Conservation (phyloP, 2,888 invertebrate genomes). For the Coleophora deauratella region DNA sequence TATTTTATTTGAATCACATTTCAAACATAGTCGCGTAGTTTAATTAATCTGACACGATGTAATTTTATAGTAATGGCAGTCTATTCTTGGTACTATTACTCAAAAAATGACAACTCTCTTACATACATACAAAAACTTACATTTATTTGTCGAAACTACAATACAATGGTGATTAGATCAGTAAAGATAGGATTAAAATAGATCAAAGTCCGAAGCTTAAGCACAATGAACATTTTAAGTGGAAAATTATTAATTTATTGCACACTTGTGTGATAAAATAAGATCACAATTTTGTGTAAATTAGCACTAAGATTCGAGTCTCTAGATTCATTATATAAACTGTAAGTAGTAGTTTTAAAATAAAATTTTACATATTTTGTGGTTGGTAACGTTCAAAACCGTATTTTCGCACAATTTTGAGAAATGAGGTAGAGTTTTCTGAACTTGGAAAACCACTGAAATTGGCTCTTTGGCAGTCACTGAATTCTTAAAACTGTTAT, state of each 20-base stretch:
- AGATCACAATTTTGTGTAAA: slow-evolving; percentile 44
- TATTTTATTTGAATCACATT: too few relatives aligned
- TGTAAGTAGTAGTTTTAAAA: too few relatives aligned
- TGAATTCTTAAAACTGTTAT: not conserved
- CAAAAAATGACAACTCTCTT: not conserved
- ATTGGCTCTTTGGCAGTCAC: slow-evolving; percentile 3
- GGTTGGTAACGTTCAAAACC: slow-evolving; percentile 4
- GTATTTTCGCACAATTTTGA: slow-evolving; percentile 10
- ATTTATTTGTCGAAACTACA: too few relatives aligned
- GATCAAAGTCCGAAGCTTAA: slow-evolving; percentile 4
- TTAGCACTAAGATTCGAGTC: slow-evolving; percentile 31
- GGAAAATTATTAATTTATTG: slow-evolving; percentile 25
- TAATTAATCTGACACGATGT: too few relatives aligned
- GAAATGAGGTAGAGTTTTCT: slow-evolving; percentile 41
- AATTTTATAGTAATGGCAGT: too few relatives aligned
- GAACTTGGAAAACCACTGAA: slow-evolving; percentile 17
- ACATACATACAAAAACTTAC: slow-evolving; percentile 1
- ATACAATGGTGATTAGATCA: too few relatives aligned
- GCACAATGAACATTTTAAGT: slow-evolving; percentile 1
- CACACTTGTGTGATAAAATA: slow-evolving; percentile 34
- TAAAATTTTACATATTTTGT: too few relatives aligned
- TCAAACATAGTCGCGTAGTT: too few relatives aligned
- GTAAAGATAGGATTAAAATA: too few relatives aligned
- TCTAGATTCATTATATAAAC: slow-evolving; percentile 21
- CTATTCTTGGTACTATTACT: too few relatives aligned